Percentiles rank a stretch among this genome's conserved stretches.
These are phyloP conservation scores for Sminthurinus signatus DNA, from an alignment of 1,140 invertebrate genomes.

Conservation along the genomic window DNA sequence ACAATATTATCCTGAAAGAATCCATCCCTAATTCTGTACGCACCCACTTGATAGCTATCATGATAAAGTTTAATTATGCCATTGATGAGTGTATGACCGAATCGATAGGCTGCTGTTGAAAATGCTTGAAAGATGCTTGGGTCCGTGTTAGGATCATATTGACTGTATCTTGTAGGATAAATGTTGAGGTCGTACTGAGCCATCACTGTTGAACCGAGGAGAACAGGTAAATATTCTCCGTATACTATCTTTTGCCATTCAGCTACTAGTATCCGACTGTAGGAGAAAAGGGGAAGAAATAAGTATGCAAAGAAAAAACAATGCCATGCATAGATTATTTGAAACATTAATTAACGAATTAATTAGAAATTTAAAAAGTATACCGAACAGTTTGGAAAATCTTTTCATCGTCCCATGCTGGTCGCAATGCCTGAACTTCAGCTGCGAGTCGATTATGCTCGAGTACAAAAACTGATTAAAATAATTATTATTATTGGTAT, in stretches of 20 bases:
- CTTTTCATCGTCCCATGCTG: constrained; percentile 17
- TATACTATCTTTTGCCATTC: constrained; percentile 49
- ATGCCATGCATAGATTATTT: not conserved
- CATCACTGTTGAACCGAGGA: constrained; percentile 44
- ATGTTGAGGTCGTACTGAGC: constrained; percentile 17
- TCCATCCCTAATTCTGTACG: constrained; percentile 44
- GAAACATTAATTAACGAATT: not conserved
- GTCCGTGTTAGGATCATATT: constrained; percentile 67
- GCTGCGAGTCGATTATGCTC: constrained; percentile 81
- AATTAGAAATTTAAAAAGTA: not conserved
- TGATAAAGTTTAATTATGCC: constrained; percentile 16
- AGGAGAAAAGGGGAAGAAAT: not conserved
- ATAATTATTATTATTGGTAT: too few species aligned
- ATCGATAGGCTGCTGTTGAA: constrained; percentile 75
- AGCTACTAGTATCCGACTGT: constrained; percentile 49
- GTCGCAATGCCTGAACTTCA: constrained; percentile 62
- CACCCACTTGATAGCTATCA: constrained; percentile 1
- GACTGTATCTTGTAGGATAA: constrained; percentile 55
- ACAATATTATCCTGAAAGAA: constrained; percentile 56
- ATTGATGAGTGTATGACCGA: constrained; percentile 47
- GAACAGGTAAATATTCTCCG: constrained; percentile 46
- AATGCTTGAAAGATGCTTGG: constrained; percentile 80
- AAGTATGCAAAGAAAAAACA: too few species aligned
- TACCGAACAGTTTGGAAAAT: constrained; percentile 13
- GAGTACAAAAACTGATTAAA: constrained; percentile 60